Conservation (phyloP, 2,797 vertebrate genomes). For the Naso thynnoides region DNA sequence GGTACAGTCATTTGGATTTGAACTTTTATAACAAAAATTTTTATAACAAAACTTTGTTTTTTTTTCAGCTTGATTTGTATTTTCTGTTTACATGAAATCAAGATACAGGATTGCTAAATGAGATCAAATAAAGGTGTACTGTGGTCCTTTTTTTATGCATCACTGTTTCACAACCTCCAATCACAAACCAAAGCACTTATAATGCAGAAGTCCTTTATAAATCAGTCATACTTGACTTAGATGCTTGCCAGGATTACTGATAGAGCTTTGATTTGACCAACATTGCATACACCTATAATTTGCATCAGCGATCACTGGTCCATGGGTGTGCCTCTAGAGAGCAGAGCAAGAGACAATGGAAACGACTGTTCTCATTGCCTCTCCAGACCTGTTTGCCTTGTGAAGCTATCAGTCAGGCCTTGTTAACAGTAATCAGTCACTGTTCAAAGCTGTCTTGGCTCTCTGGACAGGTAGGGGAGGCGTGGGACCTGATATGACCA, state of each 20-base stretch:
- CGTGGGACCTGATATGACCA: slow-evolving; percentile 37
- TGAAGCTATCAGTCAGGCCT: slow-evolving; percentile 58
- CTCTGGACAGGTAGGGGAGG: slow-evolving; percentile 16
- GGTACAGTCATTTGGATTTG: slow-evolving; percentile 26
- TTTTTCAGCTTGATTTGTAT: too few relatives aligned
- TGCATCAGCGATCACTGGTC: slow-evolving; percentile 11
- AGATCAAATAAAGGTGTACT: slow-evolving; percentile 9
- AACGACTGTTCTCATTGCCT: slow-evolving; percentile 59
- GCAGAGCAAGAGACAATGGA: slow-evolving; percentile 48
- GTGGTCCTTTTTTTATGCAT: neutral
- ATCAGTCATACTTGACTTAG: neutral
- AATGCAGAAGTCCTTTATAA: neutral
- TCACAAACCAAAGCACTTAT: neutral
- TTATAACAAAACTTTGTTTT: too few relatives aligned
- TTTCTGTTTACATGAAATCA: slow-evolving; percentile 14
- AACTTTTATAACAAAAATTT: slow-evolving; percentile 31
- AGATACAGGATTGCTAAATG: slow-evolving; percentile 3
- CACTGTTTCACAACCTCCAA: neutral
- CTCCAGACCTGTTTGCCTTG: slow-evolving; percentile 47
- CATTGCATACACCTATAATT: neutral
- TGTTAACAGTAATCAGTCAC: slow-evolving; percentile 50
- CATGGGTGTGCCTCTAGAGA: slow-evolving; percentile 54
- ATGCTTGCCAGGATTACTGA: neutral
- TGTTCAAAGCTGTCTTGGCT: slow-evolving; percentile 14
- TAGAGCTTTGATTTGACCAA: neutral